Base-by-base conservation (phyloP, 2,113 vertebrate genomes). In the Smithornis capensis region DNA sequence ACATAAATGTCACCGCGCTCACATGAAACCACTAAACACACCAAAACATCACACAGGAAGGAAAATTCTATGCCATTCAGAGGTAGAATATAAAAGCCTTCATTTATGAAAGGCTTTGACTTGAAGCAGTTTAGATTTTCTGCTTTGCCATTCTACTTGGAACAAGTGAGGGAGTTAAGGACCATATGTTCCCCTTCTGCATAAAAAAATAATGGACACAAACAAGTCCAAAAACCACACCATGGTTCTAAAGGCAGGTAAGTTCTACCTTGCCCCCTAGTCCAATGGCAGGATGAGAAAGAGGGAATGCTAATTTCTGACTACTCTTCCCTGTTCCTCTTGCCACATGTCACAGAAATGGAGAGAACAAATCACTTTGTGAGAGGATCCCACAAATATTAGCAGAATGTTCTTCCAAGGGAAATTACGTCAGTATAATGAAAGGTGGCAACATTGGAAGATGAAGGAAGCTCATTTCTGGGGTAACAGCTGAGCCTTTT, bases 1-100 rank as follows among this genome's bases (percentile, higher is more conserved):
- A 96, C 90, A 95, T 93, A 98, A 98, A 98, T 98, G 97, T 97
- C 97, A 98, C 86, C 19, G 5, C 31, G 92, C 62, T 59, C 93
- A 91, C 92, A 96, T 87, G 93, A 94, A 96, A 81, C 74, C 90
- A 90, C 94, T 94, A 96, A 97, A 94, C 90, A 80, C 87, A 92
- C 56, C 31, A 53, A 88, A 95, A 75, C 59, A 87, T 87, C 74
- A 93, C 49, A 93, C 37, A 67, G 68, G 49, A 84, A 87, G 23
- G 64, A 79, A 95, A 97, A 90, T 28, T 27, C 73, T 89, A 69
- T 10, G 16, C 76, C 67, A 55, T 40, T 83, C 90, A 89, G 40
- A 93, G 77, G 71, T 33, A 79, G 27, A 96, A 96, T 50, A 68
- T 27, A 93, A 96, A 96, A 86, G 18, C 47, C 40, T 88, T 53